Conservation (phyloP, 2,113 vertebrate species). For the Phasianus colchicus region DNA sequence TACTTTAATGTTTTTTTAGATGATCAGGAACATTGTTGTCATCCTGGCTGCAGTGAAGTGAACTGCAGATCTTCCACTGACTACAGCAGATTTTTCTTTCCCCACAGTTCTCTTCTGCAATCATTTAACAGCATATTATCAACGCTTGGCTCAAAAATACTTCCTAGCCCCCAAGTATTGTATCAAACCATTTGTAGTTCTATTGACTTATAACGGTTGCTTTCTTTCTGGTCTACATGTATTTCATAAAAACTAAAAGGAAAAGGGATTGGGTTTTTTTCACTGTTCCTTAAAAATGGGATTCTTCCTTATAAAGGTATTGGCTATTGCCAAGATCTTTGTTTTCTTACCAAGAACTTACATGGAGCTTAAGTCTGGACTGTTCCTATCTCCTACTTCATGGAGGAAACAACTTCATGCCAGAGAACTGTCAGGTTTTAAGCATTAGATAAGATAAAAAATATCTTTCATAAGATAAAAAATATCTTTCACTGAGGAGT, state of each 20-base stretch:
- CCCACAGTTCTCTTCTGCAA: background rate
- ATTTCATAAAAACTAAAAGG: background rate
- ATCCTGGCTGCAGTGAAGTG: background rate
- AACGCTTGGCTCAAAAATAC: background rate
- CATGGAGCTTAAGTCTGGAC: background rate
- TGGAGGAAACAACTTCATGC: background rate
- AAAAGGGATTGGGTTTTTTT: background rate
- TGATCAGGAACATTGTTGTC: background rate
- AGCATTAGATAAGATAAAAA: background rate
- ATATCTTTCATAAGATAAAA: background rate
- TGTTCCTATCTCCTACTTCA: background rate
- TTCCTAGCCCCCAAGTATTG: background rate
- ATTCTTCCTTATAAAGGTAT: background rate
- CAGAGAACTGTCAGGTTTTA: background rate
- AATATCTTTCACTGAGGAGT: rapidly evolving
- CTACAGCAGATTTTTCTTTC: background rate
- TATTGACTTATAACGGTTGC: background rate
- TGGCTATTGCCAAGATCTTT: background rate
- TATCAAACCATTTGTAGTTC: background rate
- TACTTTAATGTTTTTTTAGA: background rate
- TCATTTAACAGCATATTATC: background rate
- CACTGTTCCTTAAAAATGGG: background rate
- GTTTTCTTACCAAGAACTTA: background rate
- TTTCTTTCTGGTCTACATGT: background rate
- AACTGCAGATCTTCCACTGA: background rate